These are phyloP conservation scores for Clistopyga incitator DNA, from an alignment of 2,888 invertebrate species.

Conservation along the genomic window DNA sequence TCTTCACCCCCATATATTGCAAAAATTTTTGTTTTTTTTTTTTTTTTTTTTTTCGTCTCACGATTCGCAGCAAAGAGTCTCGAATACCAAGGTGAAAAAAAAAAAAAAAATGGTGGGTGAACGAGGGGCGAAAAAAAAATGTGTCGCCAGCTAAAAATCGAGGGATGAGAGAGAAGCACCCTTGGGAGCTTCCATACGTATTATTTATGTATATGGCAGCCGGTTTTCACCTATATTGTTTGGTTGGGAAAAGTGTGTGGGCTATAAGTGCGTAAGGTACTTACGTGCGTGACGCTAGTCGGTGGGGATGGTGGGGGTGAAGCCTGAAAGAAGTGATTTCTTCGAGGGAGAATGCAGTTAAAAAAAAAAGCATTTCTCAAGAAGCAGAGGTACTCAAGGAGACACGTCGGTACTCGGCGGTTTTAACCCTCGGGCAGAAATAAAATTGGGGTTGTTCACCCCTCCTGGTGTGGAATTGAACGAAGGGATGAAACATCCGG, in stretches of 20 bases:
- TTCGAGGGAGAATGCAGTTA: neutral
- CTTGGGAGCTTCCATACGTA: slow-evolving; percentile 2
- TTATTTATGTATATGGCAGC: slow-evolving; percentile 29
- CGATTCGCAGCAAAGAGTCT: neutral
- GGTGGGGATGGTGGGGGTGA: neutral
- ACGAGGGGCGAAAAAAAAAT: slow-evolving; percentile 24
- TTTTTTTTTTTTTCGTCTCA: neutral
- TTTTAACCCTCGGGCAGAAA: neutral
- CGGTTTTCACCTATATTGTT: neutral
- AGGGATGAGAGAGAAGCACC: slow-evolving; percentile 22
- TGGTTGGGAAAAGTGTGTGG: neutral
- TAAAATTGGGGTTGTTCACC: slow-evolving; percentile 47
- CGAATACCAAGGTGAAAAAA: neutral
- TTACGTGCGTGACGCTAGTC: slow-evolving; percentile 10
- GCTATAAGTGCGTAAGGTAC: slow-evolving; percentile 20
- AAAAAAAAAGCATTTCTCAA: neutral
- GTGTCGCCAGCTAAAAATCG: slow-evolving; percentile 30
- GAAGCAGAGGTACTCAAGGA: neutral
- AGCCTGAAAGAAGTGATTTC: neutral
- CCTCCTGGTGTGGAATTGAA: slow-evolving; percentile 29
- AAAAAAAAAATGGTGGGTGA: neutral
- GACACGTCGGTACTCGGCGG: neutral
- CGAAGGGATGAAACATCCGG: slow-evolving; percentile 14
- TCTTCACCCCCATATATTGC: neutral
- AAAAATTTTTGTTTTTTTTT: slow-evolving; percentile 36